Base-by-base conservation (phyloP, 2,113 vertebrate genomes). In the Tapirus terrestris region DNA sequence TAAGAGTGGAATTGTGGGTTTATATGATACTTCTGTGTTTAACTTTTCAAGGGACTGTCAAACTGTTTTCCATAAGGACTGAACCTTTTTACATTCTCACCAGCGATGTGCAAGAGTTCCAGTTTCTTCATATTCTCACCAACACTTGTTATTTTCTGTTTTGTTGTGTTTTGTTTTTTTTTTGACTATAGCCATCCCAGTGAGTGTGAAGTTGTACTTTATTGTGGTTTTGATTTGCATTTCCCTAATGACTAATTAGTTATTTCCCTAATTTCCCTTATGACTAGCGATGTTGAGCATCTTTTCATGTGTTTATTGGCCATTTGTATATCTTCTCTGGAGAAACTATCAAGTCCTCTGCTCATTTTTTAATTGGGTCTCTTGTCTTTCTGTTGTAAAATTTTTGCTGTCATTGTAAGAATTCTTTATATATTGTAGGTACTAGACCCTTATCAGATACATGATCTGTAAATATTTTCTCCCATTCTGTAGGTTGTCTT, bases 201-300 rank as follows among this genome's bases (percentile, higher is more conserved):
- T 79, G 18, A 18, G 63, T 56, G 31, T 84, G 70, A 79, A 58
- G 13, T 58, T 72, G 45, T 31, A 23, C 9, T 36, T 65, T 82
- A 33, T 1, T 75, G 79, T 75, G 39, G 29, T 45, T 73, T 51
- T 80, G 25, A 85, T 85, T 75, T 75, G 53, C 56, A 43, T 84
- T 72, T 93, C 45, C 11, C 76, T 95, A 45, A 63, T 63, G 33
- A 56, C 53, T 51, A 67, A 56, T 87, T 82, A 56, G 21, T 70
- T 53, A 77, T 65, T 88, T 88, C 76, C 45, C 63, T 92, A 70
- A 77, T 82, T 72, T 88, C 76, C 45, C 63, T 92, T 63, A 77
- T 76, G 63, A 83, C 53, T 72, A 45, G 83, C 51, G 5, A 39
- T 75, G 48, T 4, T 61, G n/a, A 48, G 29, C 31, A 82, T 70